Base-by-base conservation (phyloP, 1,140 invertebrate species). In the Andricus grossulariae region DNA sequence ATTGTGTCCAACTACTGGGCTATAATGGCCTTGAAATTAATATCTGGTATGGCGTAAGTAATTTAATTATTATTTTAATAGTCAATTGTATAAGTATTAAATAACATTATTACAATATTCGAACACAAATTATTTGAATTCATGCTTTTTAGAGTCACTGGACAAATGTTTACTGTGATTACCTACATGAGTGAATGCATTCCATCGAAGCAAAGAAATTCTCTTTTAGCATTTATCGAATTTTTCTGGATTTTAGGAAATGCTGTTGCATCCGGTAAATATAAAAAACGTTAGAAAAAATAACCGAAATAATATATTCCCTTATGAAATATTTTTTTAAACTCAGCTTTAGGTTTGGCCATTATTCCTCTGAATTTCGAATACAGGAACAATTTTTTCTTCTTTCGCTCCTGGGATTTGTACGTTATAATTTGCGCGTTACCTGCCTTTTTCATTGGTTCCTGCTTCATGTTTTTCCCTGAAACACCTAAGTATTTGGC, bases 1-100 rank as follows among this genome's bases (percentile, higher is more conserved):
- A 81, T 92, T 45, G 84, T 89, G 21, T 91, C 91, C 73, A 84
- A 83, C 1, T 93, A 90, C 77, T 89, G 77, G 75, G 45, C 86
- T 74, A 83, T 91, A 6, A 89, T 93, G 73, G 77, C 92, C 52
- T 77, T 92, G 4, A 92, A 94, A 82, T 94, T 95, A 82, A 92
- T 95, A 86, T 95, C 93, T 82, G 94, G 94, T 11, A 90, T 93
- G 71, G 92, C 92, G 93, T 94, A 86, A 91, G 74, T 71, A n/a
- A 72, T 72, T 25, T 21, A 49, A 55, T 71, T 13, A 72, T 72
- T 19, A 19, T 16, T 39, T 71, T 74, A 54, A 32, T 45, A 45
- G 39, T 10, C 8, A 45, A 45, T 45, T 10, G 7, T 45, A 11
- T 45, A 10, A 45, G 7, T 45, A 7, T 45, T 1, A 45, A 45